Evolutionary conservation across 2,888 invertebrate genomes (phyloP).

Genomic region (Epistrophella euchroma): DNA sequence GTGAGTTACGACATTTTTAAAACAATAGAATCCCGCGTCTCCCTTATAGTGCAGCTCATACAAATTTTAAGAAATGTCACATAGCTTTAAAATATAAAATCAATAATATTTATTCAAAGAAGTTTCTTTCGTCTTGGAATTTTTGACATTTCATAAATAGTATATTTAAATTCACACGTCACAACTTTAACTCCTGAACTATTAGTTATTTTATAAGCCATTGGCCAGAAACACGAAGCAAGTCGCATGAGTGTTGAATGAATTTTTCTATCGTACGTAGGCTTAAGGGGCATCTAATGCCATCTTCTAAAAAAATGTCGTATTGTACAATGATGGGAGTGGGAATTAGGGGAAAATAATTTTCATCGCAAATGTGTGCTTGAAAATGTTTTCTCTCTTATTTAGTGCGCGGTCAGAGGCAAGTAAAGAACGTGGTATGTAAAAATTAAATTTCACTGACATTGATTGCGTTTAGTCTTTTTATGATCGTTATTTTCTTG

Average conservation of each 20-base stretch:
- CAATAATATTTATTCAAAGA: no score
- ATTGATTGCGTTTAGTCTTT: conserved; percentile 70
- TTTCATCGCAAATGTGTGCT: conserved; percentile 50
- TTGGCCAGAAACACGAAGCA: conserved; percentile 42
- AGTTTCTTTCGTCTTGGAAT: no score
- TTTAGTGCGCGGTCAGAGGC: neutral
- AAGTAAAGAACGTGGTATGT: conserved; percentile 59
- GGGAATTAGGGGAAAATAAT: conserved; percentile 29
- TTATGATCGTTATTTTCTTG: conserved; percentile 43
- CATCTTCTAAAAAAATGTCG: conserved; percentile 5
- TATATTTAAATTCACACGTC: no score
- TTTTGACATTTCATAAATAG: no score
- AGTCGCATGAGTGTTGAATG: conserved; percentile 5
- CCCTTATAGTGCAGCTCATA: no score
- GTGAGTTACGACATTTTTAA: no score
- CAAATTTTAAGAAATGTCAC: no score
- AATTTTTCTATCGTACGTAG: neutral
- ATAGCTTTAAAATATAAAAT: no score
- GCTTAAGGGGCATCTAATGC: conserved; percentile 5
- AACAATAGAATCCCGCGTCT: no score
- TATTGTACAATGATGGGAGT: neutral
- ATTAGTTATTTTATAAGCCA: conserved; percentile 46
- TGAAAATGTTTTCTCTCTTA: conserved; percentile 63
- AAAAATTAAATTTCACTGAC: conserved; percentile 76
- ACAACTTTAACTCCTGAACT: neutral